These are phyloP conservation scores for Sciurus niger DNA, from an alignment of 2,113 vertebrate species.

Conservation along the genomic window DNA sequence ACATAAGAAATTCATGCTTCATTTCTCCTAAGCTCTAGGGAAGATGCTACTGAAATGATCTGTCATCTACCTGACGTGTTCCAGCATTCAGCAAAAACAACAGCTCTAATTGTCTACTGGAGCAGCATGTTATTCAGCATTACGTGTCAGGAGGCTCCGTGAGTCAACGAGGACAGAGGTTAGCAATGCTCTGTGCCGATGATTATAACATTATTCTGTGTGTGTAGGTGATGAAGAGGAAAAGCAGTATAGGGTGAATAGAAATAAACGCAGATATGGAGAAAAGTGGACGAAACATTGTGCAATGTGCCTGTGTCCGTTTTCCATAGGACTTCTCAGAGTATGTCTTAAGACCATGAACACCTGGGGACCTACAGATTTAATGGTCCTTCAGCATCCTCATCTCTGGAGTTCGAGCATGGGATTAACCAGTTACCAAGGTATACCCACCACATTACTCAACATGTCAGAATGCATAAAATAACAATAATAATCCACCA, in stretches of 20 bases:
- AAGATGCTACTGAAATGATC: conserved; percentile 14
- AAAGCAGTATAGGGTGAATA: not conserved
- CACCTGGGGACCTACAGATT: not conserved
- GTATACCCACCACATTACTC: not conserved
- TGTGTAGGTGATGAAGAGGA: not conserved
- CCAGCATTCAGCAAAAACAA: conserved; percentile 21
- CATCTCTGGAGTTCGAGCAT: not conserved
- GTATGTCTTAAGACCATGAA: not conserved
- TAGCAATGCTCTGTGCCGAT: not conserved
- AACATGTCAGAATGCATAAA: not conserved
- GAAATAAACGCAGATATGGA: not conserved
- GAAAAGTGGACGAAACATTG: not conserved
- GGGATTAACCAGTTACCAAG: not conserved
- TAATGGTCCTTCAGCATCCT: not conserved
- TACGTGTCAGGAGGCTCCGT: not conserved
- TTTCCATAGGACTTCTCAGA: not conserved
- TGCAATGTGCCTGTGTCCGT: not conserved
- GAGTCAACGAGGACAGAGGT: not conserved
- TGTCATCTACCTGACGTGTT: not conserved
- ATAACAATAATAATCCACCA: not conserved
- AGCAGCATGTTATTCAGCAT: not conserved
- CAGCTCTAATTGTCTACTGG: not conserved
- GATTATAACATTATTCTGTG: not conserved
- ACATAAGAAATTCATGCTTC: not conserved
- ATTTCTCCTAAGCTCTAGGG: not conserved